A percentile compares a stretch with the other conserved stretches of the same genome.
Evolutionary conservation across 2,888 invertebrate genomes (phyloP).

Genomic region (Chydorus sphaericus): DNA sequence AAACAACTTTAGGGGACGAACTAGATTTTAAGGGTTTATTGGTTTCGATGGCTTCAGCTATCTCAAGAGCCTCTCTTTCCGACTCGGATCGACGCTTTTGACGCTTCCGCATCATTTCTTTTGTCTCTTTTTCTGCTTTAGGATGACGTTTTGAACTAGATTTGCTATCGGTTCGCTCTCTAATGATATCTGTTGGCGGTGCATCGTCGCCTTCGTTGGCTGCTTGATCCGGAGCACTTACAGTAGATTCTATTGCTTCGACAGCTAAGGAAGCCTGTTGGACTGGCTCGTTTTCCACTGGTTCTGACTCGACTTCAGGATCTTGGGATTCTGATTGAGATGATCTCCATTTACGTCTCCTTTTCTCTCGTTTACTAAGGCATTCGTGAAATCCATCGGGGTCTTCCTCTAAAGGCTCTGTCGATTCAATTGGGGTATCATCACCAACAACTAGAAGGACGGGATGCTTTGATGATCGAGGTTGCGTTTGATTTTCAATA

Average conservation of each 20-base stretch:
- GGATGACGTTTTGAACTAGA: slow-evolving; percentile 5
- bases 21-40: neutral
- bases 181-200: slow-evolving; percentile 16
- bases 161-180: slow-evolving; percentile 12
- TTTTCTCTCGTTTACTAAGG: slow-evolving; percentile 3
- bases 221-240: slow-evolving; percentile 7
- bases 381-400: slow-evolving; percentile 7
- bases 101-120: slow-evolving; percentile 12
- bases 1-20: neutral
- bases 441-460: slow-evolving; percentile 5
- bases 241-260: slow-evolving; percentile 10
- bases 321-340: slow-evolving; percentile 15
- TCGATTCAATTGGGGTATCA: neutral
- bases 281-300: too few species aligned
- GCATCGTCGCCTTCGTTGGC: slow-evolving; percentile 5
- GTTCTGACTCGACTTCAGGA: neutral
- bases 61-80: slow-evolving; percentile 11
- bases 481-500: neutral
- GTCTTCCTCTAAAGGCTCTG: too few species aligned
- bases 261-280: slow-evolving; percentile 7
- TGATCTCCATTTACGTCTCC: slow-evolving; percentile 15
- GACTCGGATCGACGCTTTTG: slow-evolving; percentile 11
- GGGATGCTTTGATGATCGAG: neutral
- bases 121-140: slow-evolving; percentile 2
- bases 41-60: slow-evolving; percentile 14